Evolutionary conservation across 1,140 invertebrate species (phyloP).

Genomic region (Caligus rogercresseyi): DNA sequence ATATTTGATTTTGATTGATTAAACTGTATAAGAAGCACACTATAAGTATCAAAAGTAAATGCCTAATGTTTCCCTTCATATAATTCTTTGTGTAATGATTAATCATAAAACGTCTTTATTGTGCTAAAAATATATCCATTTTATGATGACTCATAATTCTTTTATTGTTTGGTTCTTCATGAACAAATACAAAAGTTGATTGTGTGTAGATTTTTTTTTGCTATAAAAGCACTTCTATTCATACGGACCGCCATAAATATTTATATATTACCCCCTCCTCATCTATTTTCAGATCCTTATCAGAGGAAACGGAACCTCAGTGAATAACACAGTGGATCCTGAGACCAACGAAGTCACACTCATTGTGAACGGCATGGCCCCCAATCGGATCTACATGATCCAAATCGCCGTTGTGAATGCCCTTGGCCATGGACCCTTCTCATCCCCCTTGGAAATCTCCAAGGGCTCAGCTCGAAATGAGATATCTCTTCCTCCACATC

Average conservation of each 20-base stretch:
- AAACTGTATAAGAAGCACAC: no score
- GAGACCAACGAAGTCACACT: conserved; percentile 9
- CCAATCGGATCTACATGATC: conserved; percentile 5
- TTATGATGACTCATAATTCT: no score
- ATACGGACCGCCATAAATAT: no score
- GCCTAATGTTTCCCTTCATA: background rate
- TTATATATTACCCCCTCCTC: background rate
- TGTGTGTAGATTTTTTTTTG: no score
- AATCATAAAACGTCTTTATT: no score
- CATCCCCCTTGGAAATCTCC: conserved; percentile 3
- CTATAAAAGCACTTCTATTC: no score
- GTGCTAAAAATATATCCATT: no score
- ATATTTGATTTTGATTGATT: no score
- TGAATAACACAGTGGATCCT: conserved; percentile 9
- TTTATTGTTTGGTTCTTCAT: no score
- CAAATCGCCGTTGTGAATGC: conserved; percentile 8
- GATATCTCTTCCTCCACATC: background rate
- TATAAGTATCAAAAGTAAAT: no score
- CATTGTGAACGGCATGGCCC: background rate
- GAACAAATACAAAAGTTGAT: no score
- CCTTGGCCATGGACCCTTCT: conserved; percentile 7
- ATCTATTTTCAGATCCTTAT: conserved; percentile 7
- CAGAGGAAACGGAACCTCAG: conserved; percentile 6
- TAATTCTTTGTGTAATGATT: background rate
- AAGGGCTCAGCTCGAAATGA: background rate